A percentile compares a stretch with the other conserved stretches of the same genome.
Conservation (phyloP, 2,113 vertebrate genomes). For the Alouatta palliata region DNA sequence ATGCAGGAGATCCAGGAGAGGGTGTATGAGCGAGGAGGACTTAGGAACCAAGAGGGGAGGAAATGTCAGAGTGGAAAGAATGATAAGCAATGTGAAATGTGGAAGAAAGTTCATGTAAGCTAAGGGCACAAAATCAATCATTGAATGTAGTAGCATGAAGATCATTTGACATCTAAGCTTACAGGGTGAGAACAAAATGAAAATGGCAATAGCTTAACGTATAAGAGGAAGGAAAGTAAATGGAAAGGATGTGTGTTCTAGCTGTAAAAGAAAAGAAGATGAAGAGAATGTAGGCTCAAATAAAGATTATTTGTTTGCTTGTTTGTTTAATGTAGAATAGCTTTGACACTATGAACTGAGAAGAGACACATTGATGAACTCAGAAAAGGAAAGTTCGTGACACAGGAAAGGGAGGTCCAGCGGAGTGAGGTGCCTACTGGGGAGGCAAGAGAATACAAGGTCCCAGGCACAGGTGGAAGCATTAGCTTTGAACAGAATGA, state of each 20-base stretch:
- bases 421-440: background rate
- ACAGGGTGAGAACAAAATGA: background rate
- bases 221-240: background rate
- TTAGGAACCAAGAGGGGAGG: background rate
- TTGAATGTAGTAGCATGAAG: background rate
- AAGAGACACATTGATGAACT: background rate
- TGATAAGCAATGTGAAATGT: background rate
- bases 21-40: background rate
- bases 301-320: background rate
- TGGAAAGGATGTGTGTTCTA: background rate
- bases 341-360: background rate
- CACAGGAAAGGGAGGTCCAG: background rate
- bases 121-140: background rate
- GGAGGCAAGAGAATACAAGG: background rate
- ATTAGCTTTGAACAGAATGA: background rate
- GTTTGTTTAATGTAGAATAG: background rate
- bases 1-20: background rate
- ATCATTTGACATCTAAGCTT: background rate
- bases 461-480: background rate
- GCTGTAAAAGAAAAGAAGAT: background rate
- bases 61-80: background rate
- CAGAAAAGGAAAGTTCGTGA: background rate
- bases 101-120: background rate
- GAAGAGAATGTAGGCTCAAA: background rate
- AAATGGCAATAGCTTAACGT: background rate